Evolutionary conservation across 1,140 invertebrate species (phyloP), one percentile per base, ranked within the genome.

Genomic region (Himalopsyche phryganea): DNA sequence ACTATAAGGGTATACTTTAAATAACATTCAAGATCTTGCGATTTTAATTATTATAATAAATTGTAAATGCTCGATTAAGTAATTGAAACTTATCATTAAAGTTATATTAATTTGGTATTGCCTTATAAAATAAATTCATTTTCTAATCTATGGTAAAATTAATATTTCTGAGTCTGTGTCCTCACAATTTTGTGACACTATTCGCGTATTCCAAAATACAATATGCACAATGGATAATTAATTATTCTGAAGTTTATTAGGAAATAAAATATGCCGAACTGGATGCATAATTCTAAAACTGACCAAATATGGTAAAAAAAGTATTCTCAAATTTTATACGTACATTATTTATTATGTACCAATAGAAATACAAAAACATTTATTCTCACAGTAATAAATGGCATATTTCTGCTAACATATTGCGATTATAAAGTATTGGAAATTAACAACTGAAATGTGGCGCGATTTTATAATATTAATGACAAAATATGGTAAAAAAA

Each of bases 301-400:
- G 23, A 28, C 23, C 23, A 5, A 5, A 9, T 28, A 28, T 9
- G 23, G 23, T 28, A 28, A 28, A 28, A 28, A 28, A 3, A 28
- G 23, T 28, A 9, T 9, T 3, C 3, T 28, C 23, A 28, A 28
- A 28, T 41, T 41, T 41, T 5, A 14, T 11, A 41, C 4, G 13
- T 17, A 41, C 11, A 5, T 11, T 41, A 41, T 14, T 41, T 36
- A 9, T 19, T 47, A 28, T 19, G 13, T 28, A 7, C 13, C 3
- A 3, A 47, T 47, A 5, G 45, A 47, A 47, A 47, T 23, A 23
- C 45, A n/a, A 4, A 20, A 47, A n/a, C 32, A 47, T 23, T 47
- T 47, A 47, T 47, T 19, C 20, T 28, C 20, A 19, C n/a, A 5
- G 18, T 47, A 47, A 47, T 47, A 47, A 47, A 47, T 47, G 32